Evolutionary conservation across 2,113 vertebrate species (phyloP).

Genomic region (Furnarius figulus): DNA sequence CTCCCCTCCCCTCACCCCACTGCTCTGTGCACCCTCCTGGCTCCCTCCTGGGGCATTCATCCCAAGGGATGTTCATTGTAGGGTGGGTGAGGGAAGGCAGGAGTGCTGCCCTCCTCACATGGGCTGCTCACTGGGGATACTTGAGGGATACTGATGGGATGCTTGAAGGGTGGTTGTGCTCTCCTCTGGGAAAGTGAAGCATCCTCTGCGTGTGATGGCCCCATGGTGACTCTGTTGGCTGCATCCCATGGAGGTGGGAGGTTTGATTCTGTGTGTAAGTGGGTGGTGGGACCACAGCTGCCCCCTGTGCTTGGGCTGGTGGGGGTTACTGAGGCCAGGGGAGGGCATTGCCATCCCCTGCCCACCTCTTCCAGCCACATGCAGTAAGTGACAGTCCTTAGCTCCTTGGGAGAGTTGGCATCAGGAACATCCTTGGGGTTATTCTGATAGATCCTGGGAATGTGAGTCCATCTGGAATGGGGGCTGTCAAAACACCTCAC

Average conservation of each 20-base stretch:
- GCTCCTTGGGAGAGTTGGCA: not conserved
- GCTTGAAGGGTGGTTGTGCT: not conserved
- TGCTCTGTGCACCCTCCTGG: not conserved
- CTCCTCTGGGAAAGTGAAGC: not conserved
- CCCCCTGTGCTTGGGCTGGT: not conserved
- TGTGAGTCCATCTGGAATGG: not conserved
- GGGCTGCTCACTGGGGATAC: not conserved
- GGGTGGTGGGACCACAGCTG: not conserved
- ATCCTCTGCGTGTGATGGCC: not conserved
- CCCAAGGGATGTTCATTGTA: rapidly evolving
- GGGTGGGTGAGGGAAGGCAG: not conserved
- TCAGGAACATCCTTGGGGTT: not conserved
- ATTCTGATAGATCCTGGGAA: not conserved
- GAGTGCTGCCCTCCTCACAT: rapidly evolving
- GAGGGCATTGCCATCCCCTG: not conserved
- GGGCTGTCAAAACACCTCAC: not conserved
- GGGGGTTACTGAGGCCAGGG: not conserved
- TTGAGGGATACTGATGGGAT: not conserved
- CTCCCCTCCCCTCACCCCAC: not conserved
- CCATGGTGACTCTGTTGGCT: not conserved
- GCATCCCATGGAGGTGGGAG: not conserved
- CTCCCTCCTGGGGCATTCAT: rapidly evolving
- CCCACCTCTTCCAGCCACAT: not conserved
- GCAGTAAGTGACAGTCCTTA: not conserved
- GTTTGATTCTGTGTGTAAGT: not conserved